Percentiles rank a stretch among this genome's conserved stretches.
Conservation (phyloP, 2,113 vertebrate species). For the Pelmatolapia mariae region DNA sequence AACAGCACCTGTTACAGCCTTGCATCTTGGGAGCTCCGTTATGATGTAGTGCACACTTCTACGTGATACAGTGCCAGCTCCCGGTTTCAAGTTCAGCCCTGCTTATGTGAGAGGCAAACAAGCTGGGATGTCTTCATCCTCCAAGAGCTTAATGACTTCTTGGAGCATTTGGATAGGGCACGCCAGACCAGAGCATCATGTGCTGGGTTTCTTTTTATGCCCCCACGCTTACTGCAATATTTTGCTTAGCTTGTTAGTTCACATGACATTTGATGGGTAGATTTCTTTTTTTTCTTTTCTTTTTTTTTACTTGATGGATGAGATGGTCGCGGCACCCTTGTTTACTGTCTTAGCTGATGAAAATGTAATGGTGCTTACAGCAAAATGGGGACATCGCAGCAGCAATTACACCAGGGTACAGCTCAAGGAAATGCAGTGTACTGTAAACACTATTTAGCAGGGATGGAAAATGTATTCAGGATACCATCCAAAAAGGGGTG, state of each 20-base stretch:
- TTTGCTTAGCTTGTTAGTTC: constrained; percentile 8
- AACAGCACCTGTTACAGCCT: constrained; percentile 69
- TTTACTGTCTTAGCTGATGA: constrained; percentile 46
- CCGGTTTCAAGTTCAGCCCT: constrained; percentile 5
- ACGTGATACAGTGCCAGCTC: constrained; percentile 26
- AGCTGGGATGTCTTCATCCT: constrained; percentile 41
- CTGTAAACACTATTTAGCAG: constrained; percentile 2
- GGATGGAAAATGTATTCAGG: background rate
- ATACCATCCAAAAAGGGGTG: background rate
- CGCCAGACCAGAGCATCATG: background rate
- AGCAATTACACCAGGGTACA: constrained; percentile 15
- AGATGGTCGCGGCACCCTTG: background rate
- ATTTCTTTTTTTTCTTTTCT: background rate
- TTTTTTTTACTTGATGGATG: constrained; percentile 32
- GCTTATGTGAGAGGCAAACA: constrained; percentile 46
- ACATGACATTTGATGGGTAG: constrained; percentile 16
- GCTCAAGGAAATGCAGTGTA: constrained; percentile 3
- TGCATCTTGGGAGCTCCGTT: constrained; percentile 33
- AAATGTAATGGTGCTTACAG: constrained; percentile 47
- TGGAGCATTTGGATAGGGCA: background rate
- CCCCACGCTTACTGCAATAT: background rate
- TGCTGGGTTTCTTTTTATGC: background rate
- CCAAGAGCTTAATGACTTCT: constrained; percentile 40
- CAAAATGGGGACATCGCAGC: constrained; percentile 23
- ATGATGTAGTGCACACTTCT: constrained; percentile 35